Conservation (phyloP, 2,113 vertebrate species). For the Micronycteris hirsuta region DNA sequence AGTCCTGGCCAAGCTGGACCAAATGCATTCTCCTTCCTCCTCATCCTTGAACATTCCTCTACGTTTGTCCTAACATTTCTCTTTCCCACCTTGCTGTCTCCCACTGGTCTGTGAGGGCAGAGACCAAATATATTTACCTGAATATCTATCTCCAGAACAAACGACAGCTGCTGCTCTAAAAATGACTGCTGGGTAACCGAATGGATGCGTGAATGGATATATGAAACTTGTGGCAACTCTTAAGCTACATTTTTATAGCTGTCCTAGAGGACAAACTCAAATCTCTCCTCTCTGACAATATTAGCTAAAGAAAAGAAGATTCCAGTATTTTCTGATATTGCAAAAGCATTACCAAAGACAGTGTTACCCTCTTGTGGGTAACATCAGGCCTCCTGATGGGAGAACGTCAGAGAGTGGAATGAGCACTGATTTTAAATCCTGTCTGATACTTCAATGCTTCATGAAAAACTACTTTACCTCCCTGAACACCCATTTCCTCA, state of each 20-base stretch:
- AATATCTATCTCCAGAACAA: neutral
- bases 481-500: neutral
- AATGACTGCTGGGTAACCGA: neutral
- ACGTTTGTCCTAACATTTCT: neutral
- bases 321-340: neutral
- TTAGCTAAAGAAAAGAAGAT: neutral
- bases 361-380: neutral
- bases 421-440: neutral
- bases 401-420: neutral
- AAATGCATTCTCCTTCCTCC: neutral
- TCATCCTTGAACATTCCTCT: neutral
- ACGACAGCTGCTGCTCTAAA: neutral
- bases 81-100: neutral
- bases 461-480: neutral
- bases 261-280: neutral
- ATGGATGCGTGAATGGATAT: neutral
- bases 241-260: neutral
- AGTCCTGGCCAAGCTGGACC: neutral
- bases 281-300: neutral
- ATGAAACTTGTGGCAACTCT: neutral
- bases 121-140: neutral
- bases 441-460: neutral
- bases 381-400: neutral
- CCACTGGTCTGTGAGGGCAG: neutral
- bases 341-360: neutral